These are phyloP conservation scores for Pachliopta kotzebuea DNA, from an alignment of 2,888 invertebrate genomes.

Conservation along the genomic window DNA sequence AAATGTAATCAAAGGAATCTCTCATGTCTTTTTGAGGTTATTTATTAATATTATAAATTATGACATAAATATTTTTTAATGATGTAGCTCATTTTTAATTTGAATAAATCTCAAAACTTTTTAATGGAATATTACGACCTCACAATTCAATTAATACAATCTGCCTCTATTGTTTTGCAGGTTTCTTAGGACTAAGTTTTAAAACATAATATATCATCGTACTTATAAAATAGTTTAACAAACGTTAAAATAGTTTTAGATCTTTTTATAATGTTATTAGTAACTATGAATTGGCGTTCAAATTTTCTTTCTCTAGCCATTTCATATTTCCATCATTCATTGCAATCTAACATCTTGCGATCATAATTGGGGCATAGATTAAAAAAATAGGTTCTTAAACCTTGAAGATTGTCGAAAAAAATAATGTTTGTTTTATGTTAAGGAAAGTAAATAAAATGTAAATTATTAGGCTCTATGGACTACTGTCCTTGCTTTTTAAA, in stretches of 20 bases:
- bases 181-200: background rate
- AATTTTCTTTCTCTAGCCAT: background rate
- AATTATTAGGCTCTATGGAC: background rate
- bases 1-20: no score
- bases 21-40: no score
- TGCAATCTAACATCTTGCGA: background rate
- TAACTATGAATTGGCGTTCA: background rate
- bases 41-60: no score
- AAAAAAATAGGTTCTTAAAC: conserved; percentile 14
- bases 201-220: background rate
- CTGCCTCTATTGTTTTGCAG: background rate
- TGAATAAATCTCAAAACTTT: no score
- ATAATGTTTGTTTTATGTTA: conserved; percentile 8
- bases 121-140: no score
- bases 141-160: no score
- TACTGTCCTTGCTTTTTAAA: background rate
- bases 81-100: no score
- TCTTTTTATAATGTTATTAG: background rate
- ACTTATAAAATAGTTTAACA: background rate
- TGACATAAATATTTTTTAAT: no score
- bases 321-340: conserved; percentile 1
- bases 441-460: background rate
- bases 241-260: background rate
- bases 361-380: conserved; percentile 29
- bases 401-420: conserved; percentile 9